Evolutionary conservation across 1,140 invertebrate genomes (phyloP), one percentile per base, ranked within the genome.

Genomic region (Cotesia chilonis): DNA sequence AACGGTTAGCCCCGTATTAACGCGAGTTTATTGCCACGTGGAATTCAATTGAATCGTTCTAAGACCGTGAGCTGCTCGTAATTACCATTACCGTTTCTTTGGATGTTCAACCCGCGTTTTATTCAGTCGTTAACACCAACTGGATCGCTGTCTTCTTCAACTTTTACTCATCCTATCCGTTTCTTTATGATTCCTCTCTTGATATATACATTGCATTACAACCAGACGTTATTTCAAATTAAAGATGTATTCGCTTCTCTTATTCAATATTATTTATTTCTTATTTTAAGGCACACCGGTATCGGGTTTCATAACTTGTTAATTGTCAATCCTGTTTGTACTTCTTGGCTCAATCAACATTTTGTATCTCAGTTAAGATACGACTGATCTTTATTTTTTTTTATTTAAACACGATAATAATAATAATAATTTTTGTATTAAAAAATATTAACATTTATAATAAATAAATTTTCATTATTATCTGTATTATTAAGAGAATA

Each of bases 21-120:
- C 80, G 80, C 75, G 77, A 75, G 75, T 84, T 84, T 82, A 83
- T 83, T 84, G 80, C 81, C 70, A 71, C 69, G 70, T 73, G 81
- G 80, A 81, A 84, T 83, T 84, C 79, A 82, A 75, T 82, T 76
- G 81, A 85, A 83, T 81, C 78, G 77, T 76, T 77, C 76, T 57
- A 74, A 74, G 59, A 59, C 57, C 59, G 70, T 37, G 12, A 41
- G 14, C 52, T 55, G 47, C 6, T 6, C 38, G 64, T 74, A 74
- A 74, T 74, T 74, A 68, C 70, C 73, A 70, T 68, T 74, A 71
- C 73, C 73, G 70, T 74, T 74, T 71, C 69, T 57, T 47, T 47
- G 57, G 64, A 74, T 74, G 66, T 68, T 57, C 65, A 37, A 10
- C 12, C 20, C 36, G 35, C 47, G 52, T 74, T 74, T 74, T 68